phyloP scores from a whole-genome alignment of 2,888 invertebrate genomes.

The Limnephilus auricula region DNA sequence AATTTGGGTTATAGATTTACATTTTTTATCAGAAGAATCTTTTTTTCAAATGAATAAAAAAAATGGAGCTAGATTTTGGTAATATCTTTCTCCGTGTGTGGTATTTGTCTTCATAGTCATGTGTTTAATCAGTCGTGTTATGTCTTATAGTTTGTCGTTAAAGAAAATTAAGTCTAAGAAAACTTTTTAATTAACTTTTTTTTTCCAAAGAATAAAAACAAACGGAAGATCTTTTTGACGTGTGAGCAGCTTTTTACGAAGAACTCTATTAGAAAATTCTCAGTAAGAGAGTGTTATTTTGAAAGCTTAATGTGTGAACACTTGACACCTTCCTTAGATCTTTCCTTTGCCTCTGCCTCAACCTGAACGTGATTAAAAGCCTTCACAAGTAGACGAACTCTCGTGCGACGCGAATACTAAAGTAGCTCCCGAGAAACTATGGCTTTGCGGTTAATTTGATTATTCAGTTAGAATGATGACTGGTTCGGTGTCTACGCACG shows the following conservation, averaged over 20 bases:
- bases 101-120: no score
- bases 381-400: conserved; percentile 42
- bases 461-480: conserved; percentile 53
- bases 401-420: conserved; percentile 55
- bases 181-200: no score
- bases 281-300: background rate
- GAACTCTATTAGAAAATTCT: background rate
- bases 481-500: conserved; percentile 52
- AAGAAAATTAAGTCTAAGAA: no score
- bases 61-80: no score
- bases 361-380: conserved; percentile 35
- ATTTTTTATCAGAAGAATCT: no score
- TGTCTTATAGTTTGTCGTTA: no score
- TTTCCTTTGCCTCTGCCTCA: background rate
- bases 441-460: conserved; percentile 58
- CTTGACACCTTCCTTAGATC: background rate
- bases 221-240: background rate
- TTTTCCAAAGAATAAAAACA: no score
- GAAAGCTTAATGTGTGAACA: conserved; percentile 19
- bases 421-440: conserved; percentile 43
- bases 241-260: background rate
- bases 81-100: no score
- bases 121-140: no score
- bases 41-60: no score
- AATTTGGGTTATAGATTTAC: no score